Percentiles rank a stretch among this genome's conserved stretches.
phyloP scores from a whole-genome alignment of 2,113 vertebrate genomes.

The Podiceps cristatus region DNA sequence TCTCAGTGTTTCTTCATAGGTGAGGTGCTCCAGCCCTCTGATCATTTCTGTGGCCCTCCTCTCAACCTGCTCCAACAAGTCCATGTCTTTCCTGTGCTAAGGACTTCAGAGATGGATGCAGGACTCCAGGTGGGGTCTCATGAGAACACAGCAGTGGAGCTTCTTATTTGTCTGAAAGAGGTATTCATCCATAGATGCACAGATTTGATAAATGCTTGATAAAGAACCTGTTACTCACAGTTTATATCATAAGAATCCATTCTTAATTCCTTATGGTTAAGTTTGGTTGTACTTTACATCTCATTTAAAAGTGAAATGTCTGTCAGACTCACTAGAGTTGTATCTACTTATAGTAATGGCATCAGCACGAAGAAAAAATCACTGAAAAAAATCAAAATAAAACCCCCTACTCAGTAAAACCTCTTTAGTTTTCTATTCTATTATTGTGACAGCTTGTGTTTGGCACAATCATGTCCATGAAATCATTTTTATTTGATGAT shows the following conservation, averaged over 20 bases:
- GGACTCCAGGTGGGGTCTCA: background rate
- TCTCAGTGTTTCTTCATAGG: background rate
- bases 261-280: background rate
- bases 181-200: background rate
- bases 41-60: background rate
- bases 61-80: background rate
- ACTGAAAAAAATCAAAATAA: background rate
- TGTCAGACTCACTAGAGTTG: background rate
- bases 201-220: background rate
- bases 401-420: background rate
- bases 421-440: background rate
- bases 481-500: background rate
- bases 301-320: background rate
- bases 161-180: background rate
- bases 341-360: background rate
- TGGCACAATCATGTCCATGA: background rate
- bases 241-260: background rate
- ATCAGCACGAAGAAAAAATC: background rate
- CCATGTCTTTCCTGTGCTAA: background rate
- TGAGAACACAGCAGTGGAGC: background rate
- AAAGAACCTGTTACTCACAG: background rate
- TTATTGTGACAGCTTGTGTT: background rate
- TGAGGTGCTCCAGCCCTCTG: accelerated
- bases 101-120: background rate
- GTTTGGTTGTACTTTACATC: background rate